Evolutionary conservation across 1,140 invertebrate genomes (phyloP).

Genomic region (Lepidostoma basale): DNA sequence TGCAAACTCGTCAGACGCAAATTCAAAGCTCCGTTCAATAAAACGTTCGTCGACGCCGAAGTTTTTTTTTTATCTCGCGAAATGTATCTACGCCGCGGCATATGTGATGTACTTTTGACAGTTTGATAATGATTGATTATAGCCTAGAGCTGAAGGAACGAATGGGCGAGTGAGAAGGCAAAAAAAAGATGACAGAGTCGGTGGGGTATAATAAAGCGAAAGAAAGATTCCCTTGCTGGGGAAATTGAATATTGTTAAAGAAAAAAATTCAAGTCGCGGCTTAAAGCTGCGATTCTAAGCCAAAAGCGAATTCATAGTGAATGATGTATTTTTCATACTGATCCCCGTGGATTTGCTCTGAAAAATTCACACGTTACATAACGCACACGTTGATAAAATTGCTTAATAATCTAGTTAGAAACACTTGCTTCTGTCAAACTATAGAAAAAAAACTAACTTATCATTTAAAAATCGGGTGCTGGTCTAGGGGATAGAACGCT

Average conservation of each 20-base stretch:
- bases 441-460: too few relatives aligned
- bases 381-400: conserved; percentile 3
- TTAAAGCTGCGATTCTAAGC: conserved; percentile 1
- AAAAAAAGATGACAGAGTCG: conserved; percentile 19
- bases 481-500: too few relatives aligned
- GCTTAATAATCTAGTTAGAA: conserved; percentile 4
- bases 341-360: conserved; percentile 3
- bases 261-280: conserved; percentile 7
- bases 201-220: conserved; percentile 13
- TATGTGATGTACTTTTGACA: conserved; percentile 30
- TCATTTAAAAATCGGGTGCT: too few relatives aligned
- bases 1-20: conserved; percentile 23
- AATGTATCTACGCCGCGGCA: conserved; percentile 22
- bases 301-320: conserved; percentile 21
- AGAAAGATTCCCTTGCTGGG: not conserved
- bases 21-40: conserved; percentile 21
- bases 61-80: conserved; percentile 19
- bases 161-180: conserved; percentile 18
- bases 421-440: too few relatives aligned
- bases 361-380: not conserved
- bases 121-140: conserved; percentile 31
- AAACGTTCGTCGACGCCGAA: conserved; percentile 15
- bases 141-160: not conserved
- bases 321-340: conserved; percentile 13
- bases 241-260: conserved; percentile 15